phyloP scores from a whole-genome alignment of 2,797 vertebrate species.

The Anguilla pacifica region DNA sequence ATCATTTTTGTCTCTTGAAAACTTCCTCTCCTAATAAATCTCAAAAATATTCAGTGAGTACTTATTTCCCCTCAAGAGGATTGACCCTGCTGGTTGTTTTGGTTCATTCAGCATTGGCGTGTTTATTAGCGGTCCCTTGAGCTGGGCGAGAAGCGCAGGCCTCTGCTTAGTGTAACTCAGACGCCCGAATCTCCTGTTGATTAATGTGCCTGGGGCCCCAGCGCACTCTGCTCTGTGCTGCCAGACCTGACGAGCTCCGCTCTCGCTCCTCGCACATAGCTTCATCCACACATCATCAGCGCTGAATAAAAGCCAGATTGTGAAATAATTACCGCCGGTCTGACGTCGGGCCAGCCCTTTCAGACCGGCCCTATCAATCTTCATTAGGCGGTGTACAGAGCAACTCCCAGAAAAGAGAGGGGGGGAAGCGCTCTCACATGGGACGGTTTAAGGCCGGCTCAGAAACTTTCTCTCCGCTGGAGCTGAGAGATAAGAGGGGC shows the following conservation, averaged over 20 bases:
- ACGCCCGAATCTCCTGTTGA: slow-evolving; percentile 38
- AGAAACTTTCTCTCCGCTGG: slow-evolving; percentile 73
- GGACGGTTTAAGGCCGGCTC: slow-evolving; percentile 70
- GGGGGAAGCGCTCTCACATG: slow-evolving; percentile 56
- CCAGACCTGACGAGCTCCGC: neutral
- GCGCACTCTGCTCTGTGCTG: neutral
- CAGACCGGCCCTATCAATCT: slow-evolving; percentile 68
- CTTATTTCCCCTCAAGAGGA: neutral
- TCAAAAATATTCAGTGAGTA: neutral
- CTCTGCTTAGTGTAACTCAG: neutral
- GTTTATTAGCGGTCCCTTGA: neutral
- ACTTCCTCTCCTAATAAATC: neutral
- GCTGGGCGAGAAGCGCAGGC: neutral
- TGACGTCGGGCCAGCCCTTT: slow-evolving; percentile 68
- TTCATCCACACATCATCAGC: slow-evolving; percentile 70
- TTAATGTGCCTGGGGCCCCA: slow-evolving; percentile 20
- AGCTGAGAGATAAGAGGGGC: slow-evolving; percentile 64
- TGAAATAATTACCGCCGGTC: slow-evolving; percentile 77
- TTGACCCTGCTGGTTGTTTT: neutral
- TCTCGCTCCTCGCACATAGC: slow-evolving; percentile 51
- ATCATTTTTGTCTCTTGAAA: neutral
- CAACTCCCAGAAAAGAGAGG: slow-evolving; percentile 58
- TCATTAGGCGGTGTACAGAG: slow-evolving; percentile 73
- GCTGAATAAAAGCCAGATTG: slow-evolving; percentile 78
- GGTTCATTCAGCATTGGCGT: neutral